Conservation (phyloP, 1,140 invertebrate genomes). For the Lepidotrigona ventralis region DNA sequence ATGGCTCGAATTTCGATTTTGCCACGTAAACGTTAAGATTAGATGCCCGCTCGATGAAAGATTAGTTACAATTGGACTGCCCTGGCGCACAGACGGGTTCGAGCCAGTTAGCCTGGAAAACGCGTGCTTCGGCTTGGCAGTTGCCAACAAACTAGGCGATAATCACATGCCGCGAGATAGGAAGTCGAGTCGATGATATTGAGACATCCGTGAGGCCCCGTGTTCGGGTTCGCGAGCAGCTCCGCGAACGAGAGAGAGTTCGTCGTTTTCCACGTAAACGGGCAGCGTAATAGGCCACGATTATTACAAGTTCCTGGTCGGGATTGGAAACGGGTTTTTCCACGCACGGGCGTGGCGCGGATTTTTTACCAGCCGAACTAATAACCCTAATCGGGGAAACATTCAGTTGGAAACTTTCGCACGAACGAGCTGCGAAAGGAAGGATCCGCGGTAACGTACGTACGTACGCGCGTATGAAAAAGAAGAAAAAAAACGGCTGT, state of each 20-base stretch:
- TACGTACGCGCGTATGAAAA: background rate
- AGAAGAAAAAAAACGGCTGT: background rate
- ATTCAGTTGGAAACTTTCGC: background rate
- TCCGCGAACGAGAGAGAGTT: background rate
- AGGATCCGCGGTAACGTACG: background rate
- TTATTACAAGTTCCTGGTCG: conserved; percentile 4
- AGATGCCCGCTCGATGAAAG: background rate
- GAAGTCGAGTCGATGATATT: conserved; percentile 25
- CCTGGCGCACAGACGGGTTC: conserved; percentile 12
- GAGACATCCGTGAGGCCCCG: conserved; percentile 21
- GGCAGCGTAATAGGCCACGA: conserved; percentile 19
- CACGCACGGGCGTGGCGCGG: background rate
- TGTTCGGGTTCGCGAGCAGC: background rate
- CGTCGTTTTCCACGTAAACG: conserved; percentile 16
- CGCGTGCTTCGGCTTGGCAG: conserved; percentile 7
- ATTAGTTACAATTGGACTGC: background rate
- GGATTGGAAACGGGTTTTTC: conserved; percentile 32
- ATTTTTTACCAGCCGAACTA: conserved; percentile 16
- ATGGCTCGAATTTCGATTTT: background rate
- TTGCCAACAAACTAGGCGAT: conserved; percentile 46
- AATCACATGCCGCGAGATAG: conserved; percentile 18
- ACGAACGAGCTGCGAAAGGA: background rate
- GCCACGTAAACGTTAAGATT: background rate
- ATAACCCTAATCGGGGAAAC: conserved; percentile 21
- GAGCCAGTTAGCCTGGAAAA: conserved; percentile 10